Evolutionary conservation across 2,113 vertebrate genomes (phyloP).

Genomic region (Gadus chalcogrammus): DNA sequence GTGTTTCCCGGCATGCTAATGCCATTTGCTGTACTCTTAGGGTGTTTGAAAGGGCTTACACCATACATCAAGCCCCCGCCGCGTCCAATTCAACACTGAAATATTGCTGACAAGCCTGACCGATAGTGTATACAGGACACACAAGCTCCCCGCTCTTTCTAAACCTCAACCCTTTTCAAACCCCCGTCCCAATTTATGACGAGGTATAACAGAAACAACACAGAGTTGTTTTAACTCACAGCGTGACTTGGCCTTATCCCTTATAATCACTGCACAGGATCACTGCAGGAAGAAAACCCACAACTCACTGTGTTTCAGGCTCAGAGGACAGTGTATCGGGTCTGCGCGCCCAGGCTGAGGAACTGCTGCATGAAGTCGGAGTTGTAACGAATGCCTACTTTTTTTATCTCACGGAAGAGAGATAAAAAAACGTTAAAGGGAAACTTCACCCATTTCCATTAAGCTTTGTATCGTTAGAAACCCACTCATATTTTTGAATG

Average conservation of each 20-base stretch:
- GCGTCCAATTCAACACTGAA: background rate
- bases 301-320: conserved; percentile 1
- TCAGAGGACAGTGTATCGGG: conserved; percentile 25
- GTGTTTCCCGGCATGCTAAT: conserved; percentile 16
- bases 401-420: conserved; percentile 6
- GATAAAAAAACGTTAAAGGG: no score
- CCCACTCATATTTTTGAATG: no score
- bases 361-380: conserved; percentile 34
- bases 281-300: conserved; percentile 4
- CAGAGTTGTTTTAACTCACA: background rate
- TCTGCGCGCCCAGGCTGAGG: conserved; percentile 22
- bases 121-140: conserved; percentile 1
- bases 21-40: conserved; percentile 11
- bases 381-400: conserved; percentile 24
- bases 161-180: background rate
- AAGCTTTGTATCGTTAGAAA: no score
- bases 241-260: background rate
- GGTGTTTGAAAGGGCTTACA: background rate
- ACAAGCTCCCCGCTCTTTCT: background rate
- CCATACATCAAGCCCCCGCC: conserved; percentile 4
- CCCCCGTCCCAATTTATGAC: background rate
- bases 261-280: background rate
- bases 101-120: conserved; percentile 8
- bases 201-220: background rate
- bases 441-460: no score